Conservation (phyloP, 2,113 vertebrate genomes). For the Nibea albiflora region DNA sequence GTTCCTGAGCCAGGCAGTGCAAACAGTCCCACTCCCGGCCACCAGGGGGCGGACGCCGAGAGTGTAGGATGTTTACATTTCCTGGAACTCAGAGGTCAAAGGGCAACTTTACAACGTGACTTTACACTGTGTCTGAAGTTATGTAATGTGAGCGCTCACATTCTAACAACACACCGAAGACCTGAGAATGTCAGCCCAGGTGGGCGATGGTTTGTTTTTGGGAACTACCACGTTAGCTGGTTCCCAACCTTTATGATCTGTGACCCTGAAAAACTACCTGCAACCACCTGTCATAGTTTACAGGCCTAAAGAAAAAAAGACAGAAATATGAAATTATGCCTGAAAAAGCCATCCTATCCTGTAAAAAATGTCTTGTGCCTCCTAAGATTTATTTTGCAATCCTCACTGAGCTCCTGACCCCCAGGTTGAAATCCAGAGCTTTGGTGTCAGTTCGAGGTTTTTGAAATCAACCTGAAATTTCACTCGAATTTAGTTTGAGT, state of each 20-base stretch:
- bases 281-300: neutral
- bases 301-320: no score
- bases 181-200: neutral
- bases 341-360: neutral
- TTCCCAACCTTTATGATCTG: neutral
- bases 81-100: constrained; percentile 85
- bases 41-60: constrained; percentile 93
- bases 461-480: no score
- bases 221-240: neutral
- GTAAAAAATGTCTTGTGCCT: no score
- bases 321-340: neutral
- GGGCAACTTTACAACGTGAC: neutral
- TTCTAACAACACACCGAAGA: neutral
- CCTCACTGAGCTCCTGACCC: neutral
- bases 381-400: neutral
- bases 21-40: constrained; percentile 99
- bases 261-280: neutral
- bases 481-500: no score
- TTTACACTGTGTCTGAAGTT: neutral
- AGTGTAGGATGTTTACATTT: constrained; percentile 99
- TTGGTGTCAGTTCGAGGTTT: no score
- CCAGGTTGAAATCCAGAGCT: no score
- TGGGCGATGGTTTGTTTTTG: no score
- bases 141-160: neutral
- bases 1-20: constrained; percentile 91